Conservation (phyloP, 2,888 invertebrate species). For the Copidosoma aretas region DNA sequence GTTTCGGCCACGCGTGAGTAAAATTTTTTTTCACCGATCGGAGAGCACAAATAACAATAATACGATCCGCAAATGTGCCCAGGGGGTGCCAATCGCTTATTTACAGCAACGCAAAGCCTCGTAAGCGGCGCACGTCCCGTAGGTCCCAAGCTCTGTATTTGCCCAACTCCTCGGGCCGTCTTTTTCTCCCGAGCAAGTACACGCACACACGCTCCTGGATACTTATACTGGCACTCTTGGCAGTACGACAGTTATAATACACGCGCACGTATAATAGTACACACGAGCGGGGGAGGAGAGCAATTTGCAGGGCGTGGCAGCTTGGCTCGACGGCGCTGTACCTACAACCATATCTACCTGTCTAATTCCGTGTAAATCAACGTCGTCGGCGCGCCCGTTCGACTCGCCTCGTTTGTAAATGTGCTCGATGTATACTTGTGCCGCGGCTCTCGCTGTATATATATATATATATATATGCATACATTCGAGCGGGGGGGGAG, state of each 20-base stretch:
- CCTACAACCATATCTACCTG: slow-evolving; percentile 28
- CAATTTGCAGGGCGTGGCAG: slow-evolving; percentile 38
- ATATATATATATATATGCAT: no score
- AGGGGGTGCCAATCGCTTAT: slow-evolving; percentile 11
- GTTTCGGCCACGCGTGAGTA: no score
- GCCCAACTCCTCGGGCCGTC: not conserved
- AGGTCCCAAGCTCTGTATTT: no score
- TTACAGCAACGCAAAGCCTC: slow-evolving; percentile 6
- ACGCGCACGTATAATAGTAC: no score
- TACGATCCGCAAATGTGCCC: not conserved
- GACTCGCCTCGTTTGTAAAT: slow-evolving; percentile 22
- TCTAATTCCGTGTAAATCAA: slow-evolving; percentile 33
- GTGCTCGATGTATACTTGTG: no score
- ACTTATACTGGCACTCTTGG: no score
- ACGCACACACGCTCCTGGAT: not conserved
- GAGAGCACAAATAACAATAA: not conserved
- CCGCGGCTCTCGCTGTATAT: not conserved
- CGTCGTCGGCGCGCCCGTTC: slow-evolving; percentile 24
- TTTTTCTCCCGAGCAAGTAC: not conserved
- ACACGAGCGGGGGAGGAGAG: slow-evolving; percentile 1
- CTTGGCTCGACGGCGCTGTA: not conserved
- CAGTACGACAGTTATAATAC: no score
- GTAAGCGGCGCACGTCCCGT: not conserved
- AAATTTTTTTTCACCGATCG: not conserved
- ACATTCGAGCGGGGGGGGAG: no score